A percentile compares a stretch with the other conserved stretches of the same genome.
Conservation (phyloP, 2,888 invertebrate species). For the Muschampia plurimacula region DNA sequence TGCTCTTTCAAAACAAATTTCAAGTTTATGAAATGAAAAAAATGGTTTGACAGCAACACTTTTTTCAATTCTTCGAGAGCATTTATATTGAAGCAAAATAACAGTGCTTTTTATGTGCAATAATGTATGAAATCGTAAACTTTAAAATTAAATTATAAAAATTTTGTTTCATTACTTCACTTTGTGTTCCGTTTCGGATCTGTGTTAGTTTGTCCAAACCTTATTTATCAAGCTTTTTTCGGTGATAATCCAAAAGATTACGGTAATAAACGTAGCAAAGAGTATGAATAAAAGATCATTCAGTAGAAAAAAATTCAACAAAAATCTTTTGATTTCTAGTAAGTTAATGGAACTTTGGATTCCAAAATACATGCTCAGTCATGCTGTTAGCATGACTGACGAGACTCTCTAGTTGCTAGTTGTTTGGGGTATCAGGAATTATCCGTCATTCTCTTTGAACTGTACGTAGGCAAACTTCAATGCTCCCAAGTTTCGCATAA, state of each 20-base stretch:
- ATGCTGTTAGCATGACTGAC: not conserved
- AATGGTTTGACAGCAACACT: not conserved
- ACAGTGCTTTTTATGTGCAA: slow-evolving; percentile 4
- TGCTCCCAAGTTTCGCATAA: not conserved
- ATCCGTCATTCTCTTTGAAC: not conserved
- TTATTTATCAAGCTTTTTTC: no score
- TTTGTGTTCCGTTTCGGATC: no score
- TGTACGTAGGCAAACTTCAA: not conserved
- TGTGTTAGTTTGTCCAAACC: no score
- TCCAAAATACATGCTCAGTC: no score
- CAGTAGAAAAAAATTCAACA: no score
- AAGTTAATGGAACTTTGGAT: no score
- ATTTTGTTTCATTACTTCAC: not conserved
- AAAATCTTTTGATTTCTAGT: no score
- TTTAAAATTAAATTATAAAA: not conserved
- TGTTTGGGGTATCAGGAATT: not conserved
- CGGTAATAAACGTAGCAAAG: no score
- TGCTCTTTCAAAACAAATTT: slow-evolving; percentile 6
- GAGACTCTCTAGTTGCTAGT: not conserved
- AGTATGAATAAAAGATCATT: no score
- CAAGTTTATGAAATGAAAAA: slow-evolving; percentile 13
- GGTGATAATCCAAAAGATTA: no score
- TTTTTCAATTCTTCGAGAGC: slow-evolving; percentile 1
- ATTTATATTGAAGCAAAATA: slow-evolving; percentile 5
- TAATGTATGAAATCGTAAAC: not conserved